Evolutionary conservation across 2,113 vertebrate genomes (phyloP).

Genomic region (Eurypyga helias): DNA sequence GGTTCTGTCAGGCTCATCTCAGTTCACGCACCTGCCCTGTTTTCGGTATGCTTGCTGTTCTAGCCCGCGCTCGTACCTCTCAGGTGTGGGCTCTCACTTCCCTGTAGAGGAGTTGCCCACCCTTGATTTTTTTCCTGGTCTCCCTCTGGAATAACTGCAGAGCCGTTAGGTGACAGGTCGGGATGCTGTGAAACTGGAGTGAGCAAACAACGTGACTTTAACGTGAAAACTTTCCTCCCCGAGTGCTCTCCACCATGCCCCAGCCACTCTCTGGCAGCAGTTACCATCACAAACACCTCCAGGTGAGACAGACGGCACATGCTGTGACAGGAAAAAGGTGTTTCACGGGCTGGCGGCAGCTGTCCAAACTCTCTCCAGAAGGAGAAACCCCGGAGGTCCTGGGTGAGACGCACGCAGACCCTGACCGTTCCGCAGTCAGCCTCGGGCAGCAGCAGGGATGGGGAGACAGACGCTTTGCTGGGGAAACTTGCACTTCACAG

Average conservation of each 20-base stretch:
- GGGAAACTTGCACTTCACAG: background rate
- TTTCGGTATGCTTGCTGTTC: background rate
- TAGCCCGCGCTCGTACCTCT: background rate
- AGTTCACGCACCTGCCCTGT: background rate
- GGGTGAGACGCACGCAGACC: background rate
- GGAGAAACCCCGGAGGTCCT: accelerated
- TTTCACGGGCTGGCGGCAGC: background rate
- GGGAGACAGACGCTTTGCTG: accelerated
- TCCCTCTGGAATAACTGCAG: background rate
- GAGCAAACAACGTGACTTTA: no score
- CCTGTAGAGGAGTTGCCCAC: background rate
- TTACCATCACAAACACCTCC: background rate
- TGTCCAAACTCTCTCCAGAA: background rate
- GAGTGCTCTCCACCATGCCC: background rate
- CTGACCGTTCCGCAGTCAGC: no score
- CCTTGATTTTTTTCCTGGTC: background rate
- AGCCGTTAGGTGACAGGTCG: background rate
- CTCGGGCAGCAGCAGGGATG: background rate
- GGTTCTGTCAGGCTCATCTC: background rate
- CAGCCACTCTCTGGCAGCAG: background rate
- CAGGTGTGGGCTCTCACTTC: background rate
- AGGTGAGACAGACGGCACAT: background rate
- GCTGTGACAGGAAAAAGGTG: background rate
- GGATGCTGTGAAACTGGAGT: background rate
- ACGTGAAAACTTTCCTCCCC: background rate